Percentiles rank a stretch among this genome's conserved stretches.
Conservation (phyloP, 2,888 invertebrate genomes). For the Phlogophora meticulosa region DNA sequence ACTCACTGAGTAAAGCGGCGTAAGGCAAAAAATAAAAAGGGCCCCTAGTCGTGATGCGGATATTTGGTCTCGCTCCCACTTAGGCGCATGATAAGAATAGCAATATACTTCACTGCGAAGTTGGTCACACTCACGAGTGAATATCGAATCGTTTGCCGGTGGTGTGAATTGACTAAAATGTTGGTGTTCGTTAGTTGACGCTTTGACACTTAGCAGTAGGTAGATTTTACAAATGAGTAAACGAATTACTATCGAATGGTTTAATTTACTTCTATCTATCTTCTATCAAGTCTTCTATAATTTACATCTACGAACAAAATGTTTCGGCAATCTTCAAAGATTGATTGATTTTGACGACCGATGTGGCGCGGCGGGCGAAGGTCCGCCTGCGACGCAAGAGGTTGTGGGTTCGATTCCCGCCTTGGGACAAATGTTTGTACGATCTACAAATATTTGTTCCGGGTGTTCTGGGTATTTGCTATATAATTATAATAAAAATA, state of each 20-base stretch:
- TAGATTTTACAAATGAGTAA: not conserved
- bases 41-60: constrained; percentile 76
- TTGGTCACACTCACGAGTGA: constrained; percentile 57
- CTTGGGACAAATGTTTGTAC: no score
- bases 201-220: not conserved
- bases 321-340: no score
- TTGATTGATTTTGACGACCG: no score
- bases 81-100: constrained; percentile 56
- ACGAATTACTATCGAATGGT: not conserved
- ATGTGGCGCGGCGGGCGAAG: no score
- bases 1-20: constrained; percentile 82
- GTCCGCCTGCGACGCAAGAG: no score
- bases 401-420: no score
- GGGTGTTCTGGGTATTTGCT: no score
- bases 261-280: not conserved
- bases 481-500: no score
- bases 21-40: constrained; percentile 77
- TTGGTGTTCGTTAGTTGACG: constrained; percentile 1
- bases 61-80: constrained; percentile 72
- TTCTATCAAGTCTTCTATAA: not conserved
- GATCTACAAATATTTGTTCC: no score
- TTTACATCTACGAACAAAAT: not conserved
- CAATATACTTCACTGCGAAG: constrained; percentile 63
- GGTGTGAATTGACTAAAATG: constrained; percentile 32
- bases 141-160: constrained; percentile 37